Conservation (phyloP, 2,113 vertebrate genomes). For the Rhabdomys dilectus region DNA sequence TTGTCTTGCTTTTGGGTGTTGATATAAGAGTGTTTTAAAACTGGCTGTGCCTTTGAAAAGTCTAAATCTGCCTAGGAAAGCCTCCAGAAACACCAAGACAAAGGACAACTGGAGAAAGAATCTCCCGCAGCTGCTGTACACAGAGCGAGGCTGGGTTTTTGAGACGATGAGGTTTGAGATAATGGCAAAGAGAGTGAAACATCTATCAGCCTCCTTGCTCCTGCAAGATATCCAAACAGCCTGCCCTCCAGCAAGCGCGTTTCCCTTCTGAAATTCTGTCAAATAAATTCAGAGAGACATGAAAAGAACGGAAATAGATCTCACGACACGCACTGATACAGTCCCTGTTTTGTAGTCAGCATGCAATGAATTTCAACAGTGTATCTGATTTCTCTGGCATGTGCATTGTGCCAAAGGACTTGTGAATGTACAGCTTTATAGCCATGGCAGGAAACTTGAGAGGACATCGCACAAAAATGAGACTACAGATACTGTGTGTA, state of each 20-base stretch:
- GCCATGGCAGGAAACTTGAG: constrained; percentile 55
- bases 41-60: constrained; percentile 56
- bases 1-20: constrained; percentile 5
- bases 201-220: constrained; percentile 60
- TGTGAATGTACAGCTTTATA: constrained; percentile 30
- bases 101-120: constrained; percentile 2
- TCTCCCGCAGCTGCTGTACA: neutral
- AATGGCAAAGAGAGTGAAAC: constrained; percentile 50
- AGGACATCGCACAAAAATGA: constrained; percentile 58
- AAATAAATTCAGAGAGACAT: constrained; percentile 65
- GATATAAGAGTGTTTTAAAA: constrained; percentile 50
- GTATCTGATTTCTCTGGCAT: constrained; percentile 55
- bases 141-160: neutral
- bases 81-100: constrained; percentile 50
- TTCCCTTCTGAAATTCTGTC: constrained; percentile 73
- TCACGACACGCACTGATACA: constrained; percentile 37
- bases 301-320: constrained; percentile 63
- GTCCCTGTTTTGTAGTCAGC: constrained; percentile 49
- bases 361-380: constrained; percentile 56
- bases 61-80: constrained; percentile 23
- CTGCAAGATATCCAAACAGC: constrained; percentile 53
- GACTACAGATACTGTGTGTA: constrained; percentile 45
- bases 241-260: constrained; percentile 42
- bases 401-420: constrained; percentile 59
- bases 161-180: constrained; percentile 48